phyloP scores from a whole-genome alignment of 2,888 invertebrate genomes.

The Rapana venosa region DNA sequence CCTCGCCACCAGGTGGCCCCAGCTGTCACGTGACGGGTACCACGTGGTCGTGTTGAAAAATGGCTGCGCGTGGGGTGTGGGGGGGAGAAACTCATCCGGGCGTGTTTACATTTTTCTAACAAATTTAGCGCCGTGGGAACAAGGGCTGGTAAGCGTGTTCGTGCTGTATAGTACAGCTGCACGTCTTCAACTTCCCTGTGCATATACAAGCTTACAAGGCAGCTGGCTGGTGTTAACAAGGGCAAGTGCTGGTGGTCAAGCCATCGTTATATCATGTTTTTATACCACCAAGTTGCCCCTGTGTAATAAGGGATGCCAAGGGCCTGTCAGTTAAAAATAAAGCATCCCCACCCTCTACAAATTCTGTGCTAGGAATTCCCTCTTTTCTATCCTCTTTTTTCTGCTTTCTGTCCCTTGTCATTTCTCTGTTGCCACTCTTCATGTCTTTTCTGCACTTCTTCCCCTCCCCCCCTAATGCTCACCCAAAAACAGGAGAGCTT shows the following conservation, averaged over 20 bases:
- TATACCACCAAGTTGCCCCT: neutral
- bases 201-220: neutral
- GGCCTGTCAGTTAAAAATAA: neutral
- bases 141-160: neutral
- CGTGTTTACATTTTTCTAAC: constrained; percentile 11
- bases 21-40: constrained; percentile 37
- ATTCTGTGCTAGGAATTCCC: neutral
- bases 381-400: neutral
- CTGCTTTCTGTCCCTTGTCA: neutral
- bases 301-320: neutral
- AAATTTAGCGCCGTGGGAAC: constrained; percentile 35
- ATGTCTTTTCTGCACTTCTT: neutral
- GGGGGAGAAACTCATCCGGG: neutral
- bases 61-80: neutral
- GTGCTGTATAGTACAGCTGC: neutral
- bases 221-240: neutral
- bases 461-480: too few species aligned
- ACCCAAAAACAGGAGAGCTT: too few species aligned
- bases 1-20: constrained; percentile 36
- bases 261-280: neutral
- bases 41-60: constrained; percentile 35
- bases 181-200: neutral
- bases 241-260: neutral
- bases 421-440: neutral
- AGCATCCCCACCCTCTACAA: too few species aligned